These are phyloP conservation scores for Polypterus bichir DNA, from an alignment of 2,113 vertebrate species.

Conservation along the genomic window DNA sequence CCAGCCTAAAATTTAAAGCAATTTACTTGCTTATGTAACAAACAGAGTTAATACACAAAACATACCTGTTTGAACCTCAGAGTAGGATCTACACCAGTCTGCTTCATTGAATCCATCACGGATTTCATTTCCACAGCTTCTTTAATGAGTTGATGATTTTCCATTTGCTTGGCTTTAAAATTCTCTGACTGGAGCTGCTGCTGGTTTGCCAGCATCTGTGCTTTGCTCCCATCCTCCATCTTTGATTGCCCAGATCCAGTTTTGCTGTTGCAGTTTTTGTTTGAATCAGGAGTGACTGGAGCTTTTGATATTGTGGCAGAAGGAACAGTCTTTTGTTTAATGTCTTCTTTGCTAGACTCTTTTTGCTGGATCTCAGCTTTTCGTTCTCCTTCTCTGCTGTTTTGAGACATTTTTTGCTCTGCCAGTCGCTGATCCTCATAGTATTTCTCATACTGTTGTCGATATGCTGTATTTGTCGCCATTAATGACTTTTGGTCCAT, in stretches of 20 bases:
- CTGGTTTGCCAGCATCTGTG: slow-evolving; percentile 62
- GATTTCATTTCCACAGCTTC: slow-evolving; percentile 93
- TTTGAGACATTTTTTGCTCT: slow-evolving; percentile 72
- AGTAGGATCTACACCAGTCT: slow-evolving; percentile 89
- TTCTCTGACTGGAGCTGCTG: slow-evolving; percentile 62
- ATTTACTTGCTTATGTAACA: slow-evolving; percentile 4
- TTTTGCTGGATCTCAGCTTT: slow-evolving; percentile 53
- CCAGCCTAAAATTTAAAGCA: too few species aligned
- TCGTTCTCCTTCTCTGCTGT: slow-evolving; percentile 52
- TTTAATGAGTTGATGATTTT: slow-evolving; percentile 83
- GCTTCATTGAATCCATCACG: slow-evolving; percentile 84
- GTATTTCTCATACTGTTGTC: slow-evolving; percentile 71
- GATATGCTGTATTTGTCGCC: slow-evolving; percentile 66
- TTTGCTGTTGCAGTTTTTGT: slow-evolving; percentile 72
- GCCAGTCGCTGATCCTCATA: slow-evolving; percentile 76
- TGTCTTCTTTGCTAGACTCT: slow-evolving; percentile 64
- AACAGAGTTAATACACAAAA: slow-evolving; percentile 15
- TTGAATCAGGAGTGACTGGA: slow-evolving; percentile 57
- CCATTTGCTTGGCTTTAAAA: slow-evolving; percentile 71
- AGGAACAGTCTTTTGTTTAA: slow-evolving; percentile 61
- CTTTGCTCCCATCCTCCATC: slow-evolving; percentile 71
- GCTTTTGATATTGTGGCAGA: slow-evolving; percentile 77
- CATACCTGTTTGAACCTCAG: slow-evolving; percentile 95
- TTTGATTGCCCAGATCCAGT: slow-evolving; percentile 60
- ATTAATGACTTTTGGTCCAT: slow-evolving; percentile 92